Base-by-base conservation (phyloP, 2,113 vertebrate genomes). In the Bombycilla garrulus region DNA sequence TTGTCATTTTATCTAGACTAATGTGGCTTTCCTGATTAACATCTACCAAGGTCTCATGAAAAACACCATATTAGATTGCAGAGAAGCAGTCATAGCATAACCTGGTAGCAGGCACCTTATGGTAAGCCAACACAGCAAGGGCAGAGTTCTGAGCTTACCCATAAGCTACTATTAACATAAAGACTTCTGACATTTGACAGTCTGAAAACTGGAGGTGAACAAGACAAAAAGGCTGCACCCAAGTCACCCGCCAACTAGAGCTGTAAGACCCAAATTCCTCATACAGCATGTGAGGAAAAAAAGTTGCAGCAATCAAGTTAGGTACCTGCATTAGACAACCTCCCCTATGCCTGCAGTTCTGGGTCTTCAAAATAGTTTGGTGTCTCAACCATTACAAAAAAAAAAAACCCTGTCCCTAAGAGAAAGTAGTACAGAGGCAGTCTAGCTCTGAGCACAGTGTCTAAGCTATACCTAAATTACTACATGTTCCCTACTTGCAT, bases 41-140 rank as follows among this genome's bases (percentile, higher is more conserved):
- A 50, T 48, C 45, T 73, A 36, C 24, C 20, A 81, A 64, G 26
- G 12, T 47, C 36, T 82, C 8, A 8, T 5, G 42, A 74, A 73
- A 91, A 67, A 20, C 2, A 44, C 23, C 12, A 2, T 6, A 12
- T 51, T 18, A 53, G 26, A 72, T 10, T 28, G n/a, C 40, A 61
- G 31, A 83, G 66, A 57, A 73, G 48, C 26, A 80, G 28, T 33
- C 62, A 50, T 0, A 60, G 31, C 15, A 45, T 29, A 57, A 6
- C 18, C 7, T 0, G 1, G 17, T 38, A 70, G 57, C 0, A 4
- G 31, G 36, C 31, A 88, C 24, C 36, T 36, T 40, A 44, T 10
- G 24, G 44, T n/a, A 91, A 78, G 8, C 18, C 70, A 79, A 16
- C 0, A 5, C 29, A 76, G 31, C 4, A 14, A 31, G 29, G 45